Evolutionary conservation across 2,888 invertebrate genomes (phyloP).

Genomic region (Philopedon plagiatum): DNA sequence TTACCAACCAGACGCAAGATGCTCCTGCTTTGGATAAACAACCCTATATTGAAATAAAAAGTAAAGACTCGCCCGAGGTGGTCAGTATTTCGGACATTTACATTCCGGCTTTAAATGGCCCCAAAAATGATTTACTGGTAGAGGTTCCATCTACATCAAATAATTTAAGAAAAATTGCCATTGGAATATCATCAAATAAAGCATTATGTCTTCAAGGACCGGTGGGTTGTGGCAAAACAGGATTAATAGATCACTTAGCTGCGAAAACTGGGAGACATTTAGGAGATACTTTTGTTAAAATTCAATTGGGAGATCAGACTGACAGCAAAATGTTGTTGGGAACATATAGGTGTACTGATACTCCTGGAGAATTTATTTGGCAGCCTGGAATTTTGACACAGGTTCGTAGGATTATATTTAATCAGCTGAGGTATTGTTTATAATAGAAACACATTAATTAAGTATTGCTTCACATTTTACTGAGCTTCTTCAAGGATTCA

Average conservation of each 20-base stretch:
- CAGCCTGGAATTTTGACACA: slow-evolving; percentile 93
- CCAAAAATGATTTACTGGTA: slow-evolving; percentile 48
- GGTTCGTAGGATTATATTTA: slow-evolving; percentile 69
- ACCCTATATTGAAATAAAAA: slow-evolving; percentile 43
- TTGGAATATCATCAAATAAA: slow-evolving; percentile 85
- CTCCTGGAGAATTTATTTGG: slow-evolving; percentile 98
- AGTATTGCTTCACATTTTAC: too few relatives aligned
- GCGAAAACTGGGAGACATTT: slow-evolving; percentile 78
- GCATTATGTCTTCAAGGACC: slow-evolving; percentile 86
- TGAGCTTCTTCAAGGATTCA: too few relatives aligned
- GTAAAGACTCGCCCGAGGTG: slow-evolving; percentile 44
- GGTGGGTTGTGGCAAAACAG: slow-evolving; percentile 96
- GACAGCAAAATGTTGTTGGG: slow-evolving; percentile 96
- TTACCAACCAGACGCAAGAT: slow-evolving; percentile 47
- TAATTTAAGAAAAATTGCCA: slow-evolving; percentile 83
- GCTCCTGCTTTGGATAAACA: slow-evolving; percentile 52
- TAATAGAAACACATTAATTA: too few relatives aligned
- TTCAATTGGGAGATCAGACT: slow-evolving; percentile 97
- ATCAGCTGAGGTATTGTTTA: too few relatives aligned
- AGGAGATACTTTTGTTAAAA: slow-evolving; percentile 77
- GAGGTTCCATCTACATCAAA: slow-evolving; percentile 74
- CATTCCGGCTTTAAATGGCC: slow-evolving; percentile 47
- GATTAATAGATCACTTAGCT: slow-evolving; percentile 89
- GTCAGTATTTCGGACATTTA: slow-evolving; percentile 58
- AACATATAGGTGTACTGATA: slow-evolving; percentile 93